phyloP scores from a whole-genome alignment of 2,797 vertebrate species.

The Protonibea diacanthus region DNA sequence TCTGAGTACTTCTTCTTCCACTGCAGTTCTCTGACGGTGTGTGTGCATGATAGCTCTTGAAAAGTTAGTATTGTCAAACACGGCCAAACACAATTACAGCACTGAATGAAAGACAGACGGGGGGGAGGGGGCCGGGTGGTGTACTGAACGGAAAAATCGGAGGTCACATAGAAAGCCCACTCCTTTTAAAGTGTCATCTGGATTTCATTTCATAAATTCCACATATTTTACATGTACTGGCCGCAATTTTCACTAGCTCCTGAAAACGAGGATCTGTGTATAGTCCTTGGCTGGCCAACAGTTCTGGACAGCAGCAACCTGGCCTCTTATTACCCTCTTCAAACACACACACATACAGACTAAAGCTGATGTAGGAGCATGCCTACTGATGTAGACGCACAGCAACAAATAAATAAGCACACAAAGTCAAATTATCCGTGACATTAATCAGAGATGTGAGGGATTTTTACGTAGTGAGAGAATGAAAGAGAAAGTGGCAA shows the following conservation, averaged over 20 bases:
- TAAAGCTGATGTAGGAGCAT: slow-evolving; percentile 41
- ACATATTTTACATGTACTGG: slow-evolving; percentile 85
- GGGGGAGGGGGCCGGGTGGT: slow-evolving; percentile 25
- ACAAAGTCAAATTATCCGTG: slow-evolving; percentile 50
- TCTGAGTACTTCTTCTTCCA: not conserved
- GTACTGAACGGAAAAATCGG: slow-evolving; percentile 71
- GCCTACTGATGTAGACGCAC: slow-evolving; percentile 41
- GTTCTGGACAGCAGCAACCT: slow-evolving; percentile 49
- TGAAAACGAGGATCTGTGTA: slow-evolving; percentile 64
- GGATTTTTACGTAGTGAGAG: slow-evolving; percentile 56
- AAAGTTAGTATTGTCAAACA: slow-evolving; percentile 43
- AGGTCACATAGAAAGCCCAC: slow-evolving; percentile 81
- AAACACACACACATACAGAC: slow-evolving; percentile 41
- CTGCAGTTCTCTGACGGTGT: not conserved
- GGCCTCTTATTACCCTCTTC: slow-evolving; percentile 59
- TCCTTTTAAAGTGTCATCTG: slow-evolving; percentile 85
- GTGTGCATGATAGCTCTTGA: not conserved
- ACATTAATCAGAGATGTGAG: slow-evolving; percentile 66
- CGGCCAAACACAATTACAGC: slow-evolving; percentile 38
- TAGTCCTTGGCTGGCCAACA: slow-evolving; percentile 43
- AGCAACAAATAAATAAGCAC: slow-evolving; percentile 72
- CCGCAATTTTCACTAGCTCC: slow-evolving; percentile 80
- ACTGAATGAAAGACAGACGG: slow-evolving; percentile 61
- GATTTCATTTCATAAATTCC: slow-evolving; percentile 87
- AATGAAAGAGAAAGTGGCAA: slow-evolving; percentile 81